A percentile compares a stretch with the other conserved stretches of the same genome.
Conservation (phyloP, 1,140 invertebrate species). For the Ostrea edulis region DNA sequence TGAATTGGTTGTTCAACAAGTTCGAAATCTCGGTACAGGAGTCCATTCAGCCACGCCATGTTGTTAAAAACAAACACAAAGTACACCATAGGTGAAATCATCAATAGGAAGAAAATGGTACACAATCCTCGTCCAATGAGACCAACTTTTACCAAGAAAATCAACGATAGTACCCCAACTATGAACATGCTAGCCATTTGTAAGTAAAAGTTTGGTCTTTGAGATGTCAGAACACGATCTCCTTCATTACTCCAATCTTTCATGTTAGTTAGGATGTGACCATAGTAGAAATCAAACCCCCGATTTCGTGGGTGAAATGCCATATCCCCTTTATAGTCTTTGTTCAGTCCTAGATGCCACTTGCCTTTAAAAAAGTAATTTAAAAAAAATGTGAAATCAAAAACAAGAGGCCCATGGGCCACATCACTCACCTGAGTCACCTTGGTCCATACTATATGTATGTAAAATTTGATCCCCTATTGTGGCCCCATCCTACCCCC, state of each 20-base stretch:
- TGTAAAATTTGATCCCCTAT: too few relatives aligned
- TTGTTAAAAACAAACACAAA: constrained; percentile 62
- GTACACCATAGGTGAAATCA: constrained; percentile 43
- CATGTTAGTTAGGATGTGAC: constrained; percentile 79
- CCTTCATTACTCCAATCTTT: constrained; percentile 76
- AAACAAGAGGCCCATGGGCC: too few relatives aligned
- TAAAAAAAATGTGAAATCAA: neutral
- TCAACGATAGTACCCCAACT: constrained; percentile 28
- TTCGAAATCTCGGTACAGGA: constrained; percentile 74
- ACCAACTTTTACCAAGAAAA: constrained; percentile 12
- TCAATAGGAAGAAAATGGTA: constrained; percentile 45
- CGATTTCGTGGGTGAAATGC: constrained; percentile 79
- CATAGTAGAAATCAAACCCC: constrained; percentile 81
- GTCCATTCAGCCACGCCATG: constrained; percentile 72
- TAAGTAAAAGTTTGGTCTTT: constrained; percentile 52
- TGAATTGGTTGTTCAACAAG: constrained; percentile 75
- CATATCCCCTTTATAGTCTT: constrained; percentile 71
- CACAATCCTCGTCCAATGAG: constrained; percentile 42
- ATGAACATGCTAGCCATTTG: neutral
- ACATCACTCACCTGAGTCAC: too few relatives aligned
- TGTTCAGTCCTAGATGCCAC: constrained; percentile 80
- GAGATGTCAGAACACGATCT: constrained; percentile 51
- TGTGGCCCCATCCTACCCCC: too few relatives aligned
- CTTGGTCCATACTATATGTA: too few relatives aligned
- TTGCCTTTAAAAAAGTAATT: constrained; percentile 71